Evolutionary conservation across 2,113 vertebrate species (phyloP).

Genomic region (Theristicus caerulescens): DNA sequence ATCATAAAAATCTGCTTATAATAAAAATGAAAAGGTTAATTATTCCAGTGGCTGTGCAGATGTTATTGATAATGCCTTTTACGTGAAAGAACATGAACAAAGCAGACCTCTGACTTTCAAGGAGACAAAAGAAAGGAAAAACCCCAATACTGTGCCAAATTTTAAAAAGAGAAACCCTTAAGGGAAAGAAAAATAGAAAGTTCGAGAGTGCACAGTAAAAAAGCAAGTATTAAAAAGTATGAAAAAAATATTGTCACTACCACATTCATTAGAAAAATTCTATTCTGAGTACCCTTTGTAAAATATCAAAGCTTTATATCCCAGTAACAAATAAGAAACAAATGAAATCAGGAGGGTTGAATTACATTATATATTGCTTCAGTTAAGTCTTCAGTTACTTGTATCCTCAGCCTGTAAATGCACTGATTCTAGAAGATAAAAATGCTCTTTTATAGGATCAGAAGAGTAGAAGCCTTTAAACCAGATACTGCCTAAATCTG

Average conservation of each 20-base stretch:
- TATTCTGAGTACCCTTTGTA: neutral
- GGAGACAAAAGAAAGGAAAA: neutral
- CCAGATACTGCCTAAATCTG: neutral
- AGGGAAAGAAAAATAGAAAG: neutral
- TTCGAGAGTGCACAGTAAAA: neutral
- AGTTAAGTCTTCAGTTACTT: neutral
- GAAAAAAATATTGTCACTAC: neutral
- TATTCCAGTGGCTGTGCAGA: neutral
- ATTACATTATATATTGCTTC: neutral
- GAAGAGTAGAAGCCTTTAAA: conserved; percentile 12
- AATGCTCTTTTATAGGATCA: neutral
- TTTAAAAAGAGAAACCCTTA: neutral
- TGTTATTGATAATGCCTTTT: neutral
- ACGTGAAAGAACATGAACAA: conserved; percentile 6
- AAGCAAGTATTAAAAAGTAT: neutral
- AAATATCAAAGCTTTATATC: neutral
- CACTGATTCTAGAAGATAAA: neutral
- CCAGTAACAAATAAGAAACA: neutral
- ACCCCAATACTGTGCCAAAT: neutral
- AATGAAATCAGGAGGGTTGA: neutral
- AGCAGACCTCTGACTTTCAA: neutral
- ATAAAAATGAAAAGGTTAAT: neutral
- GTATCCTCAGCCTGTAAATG: neutral
- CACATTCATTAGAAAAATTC: neutral
- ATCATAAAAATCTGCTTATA: neutral